A percentile compares a stretch with the other conserved stretches of the same genome.
Conservation (phyloP, 35 echinoderm and acorn worm genomes). For the Apostichopus californicus region DNA sequence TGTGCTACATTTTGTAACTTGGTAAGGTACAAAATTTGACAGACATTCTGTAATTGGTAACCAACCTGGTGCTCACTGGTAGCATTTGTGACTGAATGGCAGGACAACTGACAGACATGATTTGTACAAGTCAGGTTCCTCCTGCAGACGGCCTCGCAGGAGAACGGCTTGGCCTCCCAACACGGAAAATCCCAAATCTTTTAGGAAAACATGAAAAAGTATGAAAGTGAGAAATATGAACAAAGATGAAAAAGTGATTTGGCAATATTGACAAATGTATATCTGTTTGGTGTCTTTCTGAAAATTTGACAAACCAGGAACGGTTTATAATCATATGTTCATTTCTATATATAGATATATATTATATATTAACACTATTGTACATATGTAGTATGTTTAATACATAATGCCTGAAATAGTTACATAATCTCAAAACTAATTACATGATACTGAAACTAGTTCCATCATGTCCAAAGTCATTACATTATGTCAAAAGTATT, state of each 20-base stretch:
- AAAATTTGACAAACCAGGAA: too few relatives aligned
- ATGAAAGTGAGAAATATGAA: background rate
- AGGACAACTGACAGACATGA: constrained; percentile 76
- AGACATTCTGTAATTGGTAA: background rate
- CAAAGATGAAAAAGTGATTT: background rate
- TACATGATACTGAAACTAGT: too few relatives aligned
- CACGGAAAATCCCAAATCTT: constrained; percentile 70
- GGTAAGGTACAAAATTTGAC: too few relatives aligned
- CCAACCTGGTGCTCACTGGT: constrained; percentile 55
- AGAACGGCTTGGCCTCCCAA: constrained; percentile 59
- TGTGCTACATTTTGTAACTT: too few relatives aligned
- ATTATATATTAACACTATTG: too few relatives aligned
- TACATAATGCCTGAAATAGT: too few relatives aligned
- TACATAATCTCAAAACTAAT: too few relatives aligned
- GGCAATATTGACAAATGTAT: background rate
- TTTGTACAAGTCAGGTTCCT: constrained; percentile 71
- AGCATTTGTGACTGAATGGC: constrained; percentile 63
- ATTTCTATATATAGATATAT: too few relatives aligned
- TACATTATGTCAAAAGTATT: too few relatives aligned
- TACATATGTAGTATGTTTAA: too few relatives aligned
- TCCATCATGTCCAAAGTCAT: too few relatives aligned
- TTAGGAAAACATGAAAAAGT: background rate
- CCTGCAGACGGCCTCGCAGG: constrained; percentile 66
- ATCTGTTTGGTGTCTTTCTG: background rate
- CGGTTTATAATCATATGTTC: too few relatives aligned